Percentiles rank a stretch among this genome's conserved stretches.
Conservation (phyloP, 2,888 invertebrate genomes). For the Allolobophora icterica region DNA sequence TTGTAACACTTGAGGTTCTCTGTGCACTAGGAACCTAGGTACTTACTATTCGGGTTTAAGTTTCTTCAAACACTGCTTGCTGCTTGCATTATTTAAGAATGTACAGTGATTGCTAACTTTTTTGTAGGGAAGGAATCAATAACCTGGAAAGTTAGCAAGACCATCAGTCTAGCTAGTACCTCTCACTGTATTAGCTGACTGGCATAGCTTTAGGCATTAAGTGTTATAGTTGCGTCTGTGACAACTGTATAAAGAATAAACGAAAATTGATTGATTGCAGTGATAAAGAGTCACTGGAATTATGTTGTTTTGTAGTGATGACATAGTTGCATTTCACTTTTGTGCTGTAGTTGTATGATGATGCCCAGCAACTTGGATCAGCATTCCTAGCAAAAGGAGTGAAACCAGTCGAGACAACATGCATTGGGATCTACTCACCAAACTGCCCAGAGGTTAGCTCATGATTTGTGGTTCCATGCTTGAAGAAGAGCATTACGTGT, state of each 20-base stretch:
- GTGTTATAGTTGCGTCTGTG: too few relatives aligned
- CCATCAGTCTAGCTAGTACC: too few relatives aligned
- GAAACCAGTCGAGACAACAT: slow-evolving; percentile 38
- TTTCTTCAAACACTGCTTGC: background rate
- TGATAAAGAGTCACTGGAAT: background rate
- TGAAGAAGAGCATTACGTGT: background rate
- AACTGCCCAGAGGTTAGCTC: slow-evolving; percentile 48
- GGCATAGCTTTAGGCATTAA: too few relatives aligned
- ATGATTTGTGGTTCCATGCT: background rate
- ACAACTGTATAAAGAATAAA: too few relatives aligned
- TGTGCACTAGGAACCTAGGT: too few relatives aligned
- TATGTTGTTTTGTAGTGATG: background rate
- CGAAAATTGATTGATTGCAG: too few relatives aligned
- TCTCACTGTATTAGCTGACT: too few relatives aligned
- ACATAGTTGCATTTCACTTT: background rate
- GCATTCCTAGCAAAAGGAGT: slow-evolving; percentile 45
- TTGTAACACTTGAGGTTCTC: too few relatives aligned
- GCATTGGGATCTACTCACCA: slow-evolving; percentile 47
- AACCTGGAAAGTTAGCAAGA: too few relatives aligned
- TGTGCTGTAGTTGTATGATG: slow-evolving; percentile 43
- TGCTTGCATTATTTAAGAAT: too few relatives aligned
- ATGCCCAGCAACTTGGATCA: slow-evolving; percentile 47
- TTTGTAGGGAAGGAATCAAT: too few relatives aligned
- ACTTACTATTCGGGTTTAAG: background rate
- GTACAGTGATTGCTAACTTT: too few relatives aligned